Conservation (phyloP, 2,888 invertebrate species). For the Aporophyla nigra region DNA sequence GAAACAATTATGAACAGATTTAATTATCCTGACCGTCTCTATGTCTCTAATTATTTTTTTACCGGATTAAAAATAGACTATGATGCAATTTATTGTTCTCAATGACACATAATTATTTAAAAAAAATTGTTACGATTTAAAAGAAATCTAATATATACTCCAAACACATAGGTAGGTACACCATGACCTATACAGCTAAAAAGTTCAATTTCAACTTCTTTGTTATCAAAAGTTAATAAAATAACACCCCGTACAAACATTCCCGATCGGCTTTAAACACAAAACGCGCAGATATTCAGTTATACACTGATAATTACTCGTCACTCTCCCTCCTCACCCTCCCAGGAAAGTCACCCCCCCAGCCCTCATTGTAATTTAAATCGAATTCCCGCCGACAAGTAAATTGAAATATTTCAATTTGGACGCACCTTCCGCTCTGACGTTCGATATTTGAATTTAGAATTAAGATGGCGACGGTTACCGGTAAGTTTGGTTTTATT, state of each 20-base stretch:
- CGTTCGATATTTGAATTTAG: slow-evolving; percentile 80
- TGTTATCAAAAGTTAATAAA: background rate
- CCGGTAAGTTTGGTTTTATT: slow-evolving; percentile 52
- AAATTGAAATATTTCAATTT: slow-evolving; percentile 90
- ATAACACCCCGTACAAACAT: slow-evolving; percentile 61
- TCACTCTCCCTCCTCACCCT: slow-evolving; percentile 44
- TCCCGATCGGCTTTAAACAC: slow-evolving; percentile 70
- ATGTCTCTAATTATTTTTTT: background rate
- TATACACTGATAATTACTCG: slow-evolving; percentile 87
- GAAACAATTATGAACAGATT: background rate
- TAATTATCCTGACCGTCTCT: background rate
- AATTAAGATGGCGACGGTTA: slow-evolving; percentile 79
- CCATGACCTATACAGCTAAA: background rate
- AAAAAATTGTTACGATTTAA: background rate
- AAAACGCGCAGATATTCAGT: slow-evolving; percentile 83
- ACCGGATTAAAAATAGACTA: background rate
- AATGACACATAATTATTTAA: background rate
- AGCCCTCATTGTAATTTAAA: slow-evolving; percentile 89
- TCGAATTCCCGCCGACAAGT: slow-evolving; percentile 89
- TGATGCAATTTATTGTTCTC: background rate
- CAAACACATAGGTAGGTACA: too few species aligned
- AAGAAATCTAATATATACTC: background rate
- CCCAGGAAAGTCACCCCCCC: slow-evolving; percentile 59
- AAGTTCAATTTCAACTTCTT: background rate
- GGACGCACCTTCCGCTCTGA: slow-evolving; percentile 81